A percentile compares a stretch with the other conserved stretches of the same genome.
Conservation (phyloP, 2,113 vertebrate genomes). For the Protobothrops mucrosquamatus region DNA sequence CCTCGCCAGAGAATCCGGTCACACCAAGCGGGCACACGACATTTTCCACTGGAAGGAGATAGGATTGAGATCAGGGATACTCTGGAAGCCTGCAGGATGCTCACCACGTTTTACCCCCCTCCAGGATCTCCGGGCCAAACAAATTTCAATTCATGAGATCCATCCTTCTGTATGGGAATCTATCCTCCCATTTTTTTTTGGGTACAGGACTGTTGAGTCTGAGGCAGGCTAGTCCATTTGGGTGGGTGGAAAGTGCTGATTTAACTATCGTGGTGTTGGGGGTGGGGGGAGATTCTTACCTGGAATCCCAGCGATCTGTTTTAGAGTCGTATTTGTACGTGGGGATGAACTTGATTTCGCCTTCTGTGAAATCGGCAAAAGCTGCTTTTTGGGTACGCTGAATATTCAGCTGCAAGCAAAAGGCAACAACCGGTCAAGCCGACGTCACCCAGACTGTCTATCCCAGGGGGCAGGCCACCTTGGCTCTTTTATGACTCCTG, state of each 20-base stretch:
- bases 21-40: constrained; percentile 94
- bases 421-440: constrained; percentile 38
- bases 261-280: neutral
- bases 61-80: neutral
- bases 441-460: neutral
- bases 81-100: neutral
- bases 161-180: neutral
- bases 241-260: neutral
- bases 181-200: too few species aligned
- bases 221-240: neutral
- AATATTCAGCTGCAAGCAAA: constrained; percentile 83
- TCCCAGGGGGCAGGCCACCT: too few species aligned
- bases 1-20: constrained; percentile 96
- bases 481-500: too few species aligned
- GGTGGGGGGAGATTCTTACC: too few species aligned
- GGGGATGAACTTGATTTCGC: constrained; percentile 89
- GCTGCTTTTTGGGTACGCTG: constrained; percentile 87
- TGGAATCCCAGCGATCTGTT: constrained; percentile 96
- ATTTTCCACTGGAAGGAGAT: constrained; percentile 83
- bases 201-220: neutral
- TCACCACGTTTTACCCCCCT: neutral
- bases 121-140: neutral
- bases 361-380: constrained; percentile 94
- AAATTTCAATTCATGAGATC: neutral
- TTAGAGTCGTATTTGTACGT: constrained; percentile 97